Base-by-base conservation (phyloP, 2,797 vertebrate genomes). In the Sandelia bainsii region DNA sequence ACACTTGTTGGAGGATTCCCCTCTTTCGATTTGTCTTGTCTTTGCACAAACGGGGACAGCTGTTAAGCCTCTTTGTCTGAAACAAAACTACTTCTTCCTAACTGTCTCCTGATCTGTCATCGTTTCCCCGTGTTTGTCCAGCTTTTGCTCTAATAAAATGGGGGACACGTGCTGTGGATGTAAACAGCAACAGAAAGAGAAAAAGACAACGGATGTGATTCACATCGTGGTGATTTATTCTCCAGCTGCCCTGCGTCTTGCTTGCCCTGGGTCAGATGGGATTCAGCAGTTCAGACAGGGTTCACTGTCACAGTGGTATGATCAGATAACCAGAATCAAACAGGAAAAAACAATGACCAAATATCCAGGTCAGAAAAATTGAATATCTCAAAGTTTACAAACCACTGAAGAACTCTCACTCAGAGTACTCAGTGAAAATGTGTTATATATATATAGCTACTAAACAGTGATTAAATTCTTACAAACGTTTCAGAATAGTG, bases 101-200 rank as follows among this genome's bases (percentile, higher is more conserved):
- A 46, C 65, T 1, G 45, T 82, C 77, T 81, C 64, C 72, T 27
- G 70, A 73, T 86, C 80, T 53, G 46, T 84, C 84, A 66, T 65
- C 22, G 0, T 69, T 66, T 58, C 62, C 34, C 50, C 20, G 48
- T 81, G 54, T 81, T 85, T 81, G 80, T 86, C 82, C 79, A 80
- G 59, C 68, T 76, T 83, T 83, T 39, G 29, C 72, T 81, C 67
- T 78, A 75, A 57, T 61, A 75, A 79, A 77, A 86, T 62, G 66
- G 60, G 61, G 70, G 84, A 90, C 84, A 86, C 88, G 87, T 85
- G 83, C 87, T 81, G 86, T 60, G 79, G 81, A 78, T 77, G 82
- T 93, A 92, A 91, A 89, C 90, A 86, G 73, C 75, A 48, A 82
- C 75, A 78, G 77, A 91, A 79, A 79, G 65, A 61, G 73, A 83